Conservation (phyloP, 2,797 vertebrate genomes). For the Crocidura indochinensis region DNA sequence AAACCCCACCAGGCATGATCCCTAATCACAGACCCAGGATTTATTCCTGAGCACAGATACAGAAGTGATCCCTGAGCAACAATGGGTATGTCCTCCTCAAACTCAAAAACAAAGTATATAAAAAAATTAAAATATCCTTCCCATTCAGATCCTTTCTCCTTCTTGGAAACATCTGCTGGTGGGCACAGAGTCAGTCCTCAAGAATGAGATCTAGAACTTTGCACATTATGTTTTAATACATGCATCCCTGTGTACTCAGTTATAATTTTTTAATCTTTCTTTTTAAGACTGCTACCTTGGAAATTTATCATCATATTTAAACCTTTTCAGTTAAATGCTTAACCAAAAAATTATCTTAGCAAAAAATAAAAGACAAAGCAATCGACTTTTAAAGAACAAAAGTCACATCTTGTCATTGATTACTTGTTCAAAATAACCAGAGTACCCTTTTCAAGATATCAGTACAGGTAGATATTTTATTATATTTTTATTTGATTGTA, state of each 20-base stretch:
- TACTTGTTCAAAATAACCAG: slow-evolving; percentile 8
- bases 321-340: background rate
- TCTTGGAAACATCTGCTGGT: background rate
- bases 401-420: slow-evolving; percentile 16
- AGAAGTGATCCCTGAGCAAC: too few relatives aligned
- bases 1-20: too few relatives aligned
- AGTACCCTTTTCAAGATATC: slow-evolving; percentile 9
- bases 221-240: background rate
- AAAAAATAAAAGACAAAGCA: slow-evolving; percentile 52
- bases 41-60: too few relatives aligned
- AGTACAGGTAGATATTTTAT: background rate
- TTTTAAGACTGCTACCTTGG: slow-evolving; percentile 9
- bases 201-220: background rate
- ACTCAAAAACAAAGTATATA: too few relatives aligned
- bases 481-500: slow-evolving; percentile 32
- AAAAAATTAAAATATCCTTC: too few relatives aligned
- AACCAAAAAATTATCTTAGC: background rate
- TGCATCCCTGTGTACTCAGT: background rate
- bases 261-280: background rate
- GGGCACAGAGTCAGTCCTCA: background rate
- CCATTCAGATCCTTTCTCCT: background rate
- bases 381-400: slow-evolving; percentile 39
- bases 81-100: too few relatives aligned
- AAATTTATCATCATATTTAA: slow-evolving; percentile 37
- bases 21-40: too few relatives aligned